These are phyloP conservation scores for Nothocercus julius DNA, from an alignment of 2,113 vertebrate genomes.

Conservation along the genomic window DNA sequence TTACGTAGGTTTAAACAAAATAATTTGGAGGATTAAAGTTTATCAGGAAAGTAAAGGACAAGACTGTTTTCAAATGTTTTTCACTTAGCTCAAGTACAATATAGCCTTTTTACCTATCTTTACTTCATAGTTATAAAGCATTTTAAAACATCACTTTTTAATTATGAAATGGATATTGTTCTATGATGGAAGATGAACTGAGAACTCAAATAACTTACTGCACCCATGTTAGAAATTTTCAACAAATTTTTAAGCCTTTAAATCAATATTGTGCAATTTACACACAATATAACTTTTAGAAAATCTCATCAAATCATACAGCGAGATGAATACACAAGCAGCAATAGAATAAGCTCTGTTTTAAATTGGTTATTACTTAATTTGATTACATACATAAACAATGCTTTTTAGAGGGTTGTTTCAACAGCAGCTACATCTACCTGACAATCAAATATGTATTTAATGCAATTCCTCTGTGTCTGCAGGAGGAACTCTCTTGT, in stretches of 20 bases:
- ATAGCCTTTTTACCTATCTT: neutral
- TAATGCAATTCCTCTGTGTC: neutral
- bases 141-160: neutral
- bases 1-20: neutral
- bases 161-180: neutral
- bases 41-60: neutral
- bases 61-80: neutral
- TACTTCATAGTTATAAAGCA: neutral
- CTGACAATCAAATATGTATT: neutral
- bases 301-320: neutral
- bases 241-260: neutral
- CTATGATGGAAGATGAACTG: neutral
- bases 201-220: neutral
- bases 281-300: neutral
- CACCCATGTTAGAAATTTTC: neutral
- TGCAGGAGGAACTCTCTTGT: neutral
- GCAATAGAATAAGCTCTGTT: neutral
- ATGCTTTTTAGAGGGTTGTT: neutral
- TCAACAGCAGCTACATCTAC: neutral
- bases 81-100: neutral
- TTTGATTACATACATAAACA: neutral
- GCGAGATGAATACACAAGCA: neutral
- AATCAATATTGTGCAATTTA: neutral
- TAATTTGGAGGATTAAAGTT: neutral
- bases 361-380: neutral